phyloP scores from a whole-genome alignment of 2,888 invertebrate species.

The Drosophila picticornis region DNA sequence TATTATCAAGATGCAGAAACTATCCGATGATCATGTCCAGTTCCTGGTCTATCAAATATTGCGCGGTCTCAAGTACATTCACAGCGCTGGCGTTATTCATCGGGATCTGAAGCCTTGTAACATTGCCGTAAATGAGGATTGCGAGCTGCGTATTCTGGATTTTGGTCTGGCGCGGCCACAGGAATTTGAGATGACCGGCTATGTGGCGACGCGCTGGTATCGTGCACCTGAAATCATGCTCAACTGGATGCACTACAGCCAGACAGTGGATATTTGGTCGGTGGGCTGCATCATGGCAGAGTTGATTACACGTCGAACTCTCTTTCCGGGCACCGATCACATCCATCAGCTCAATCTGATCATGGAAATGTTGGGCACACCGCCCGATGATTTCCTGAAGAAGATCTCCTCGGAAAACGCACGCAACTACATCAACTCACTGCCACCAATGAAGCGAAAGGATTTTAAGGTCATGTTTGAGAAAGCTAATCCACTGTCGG shows the following conservation, averaged over 20 bases:
- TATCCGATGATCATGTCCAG: conserved; percentile 99
- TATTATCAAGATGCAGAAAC: conserved; percentile 97
- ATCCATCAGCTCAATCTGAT: conserved; percentile 99
- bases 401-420: conserved; percentile 99
- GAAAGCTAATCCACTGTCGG: conserved; percentile 96
- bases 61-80: conserved; percentile 98
- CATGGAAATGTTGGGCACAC: conserved; percentile 98
- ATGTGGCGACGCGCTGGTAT: conserved; percentile 97
- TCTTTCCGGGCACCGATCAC: conserved; percentile 99
- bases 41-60: conserved; percentile 99
- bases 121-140: conserved; percentile 99
- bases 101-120: conserved; percentile 99
- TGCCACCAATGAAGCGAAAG: conserved; percentile 93
- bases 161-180: conserved; percentile 99
- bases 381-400: conserved; percentile 95
- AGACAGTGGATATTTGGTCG: conserved; percentile 99
- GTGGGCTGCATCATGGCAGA: conserved; percentile 99
- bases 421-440: conserved; percentile 95
- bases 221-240: conserved; percentile 99
- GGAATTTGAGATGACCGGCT: conserved; percentile 99
- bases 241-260: conserved; percentile 99
- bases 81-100: conserved; percentile 99
- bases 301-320: conserved; percentile 94
- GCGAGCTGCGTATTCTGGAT: conserved; percentile 98
- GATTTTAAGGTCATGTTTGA: conserved; percentile 95